phyloP scores from a whole-genome alignment of 1,140 invertebrate species.

The Galendromus occidentalis region DNA sequence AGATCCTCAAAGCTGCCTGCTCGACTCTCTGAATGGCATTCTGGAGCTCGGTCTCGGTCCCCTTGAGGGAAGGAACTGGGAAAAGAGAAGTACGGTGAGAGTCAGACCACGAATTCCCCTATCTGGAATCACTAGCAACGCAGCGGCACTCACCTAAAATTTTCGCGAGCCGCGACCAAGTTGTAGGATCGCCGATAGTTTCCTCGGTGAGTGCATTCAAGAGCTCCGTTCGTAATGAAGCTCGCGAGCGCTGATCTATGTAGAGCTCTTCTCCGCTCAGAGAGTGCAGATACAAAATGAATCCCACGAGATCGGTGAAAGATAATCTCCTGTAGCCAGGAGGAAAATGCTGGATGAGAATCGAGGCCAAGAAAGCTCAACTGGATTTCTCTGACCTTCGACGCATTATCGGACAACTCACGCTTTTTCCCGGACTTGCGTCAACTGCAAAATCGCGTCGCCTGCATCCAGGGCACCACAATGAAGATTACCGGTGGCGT shows the following conservation, averaged over 20 bases:
- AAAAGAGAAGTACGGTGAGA: background rate
- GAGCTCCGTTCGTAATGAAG: background rate
- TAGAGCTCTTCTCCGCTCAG: constrained; percentile 3
- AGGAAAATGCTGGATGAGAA: background rate
- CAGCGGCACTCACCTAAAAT: background rate
- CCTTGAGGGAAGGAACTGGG: background rate
- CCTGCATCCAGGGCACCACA: background rate
- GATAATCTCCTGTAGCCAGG: background rate
- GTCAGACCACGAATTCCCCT: background rate
- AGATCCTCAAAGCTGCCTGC: background rate
- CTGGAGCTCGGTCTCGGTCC: background rate
- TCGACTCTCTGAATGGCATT: background rate
- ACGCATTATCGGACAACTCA: too few species aligned
- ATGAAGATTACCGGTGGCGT: background rate
- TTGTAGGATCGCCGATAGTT: background rate
- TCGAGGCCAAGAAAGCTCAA: background rate
- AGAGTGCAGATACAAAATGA: background rate
- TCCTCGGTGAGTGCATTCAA: background rate
- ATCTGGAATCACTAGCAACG: background rate
- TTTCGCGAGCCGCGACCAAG: background rate
- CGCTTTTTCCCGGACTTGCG: background rate
- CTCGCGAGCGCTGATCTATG: background rate
- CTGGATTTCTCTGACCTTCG: too few species aligned
- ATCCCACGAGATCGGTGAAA: background rate
- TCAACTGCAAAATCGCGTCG: background rate